Evolutionary conservation across 53 echinoderm and acorn worm genomes (phyloP), one percentile per base, ranked within the genome.

Genomic region (Mesocentrotus franciscanus): DNA sequence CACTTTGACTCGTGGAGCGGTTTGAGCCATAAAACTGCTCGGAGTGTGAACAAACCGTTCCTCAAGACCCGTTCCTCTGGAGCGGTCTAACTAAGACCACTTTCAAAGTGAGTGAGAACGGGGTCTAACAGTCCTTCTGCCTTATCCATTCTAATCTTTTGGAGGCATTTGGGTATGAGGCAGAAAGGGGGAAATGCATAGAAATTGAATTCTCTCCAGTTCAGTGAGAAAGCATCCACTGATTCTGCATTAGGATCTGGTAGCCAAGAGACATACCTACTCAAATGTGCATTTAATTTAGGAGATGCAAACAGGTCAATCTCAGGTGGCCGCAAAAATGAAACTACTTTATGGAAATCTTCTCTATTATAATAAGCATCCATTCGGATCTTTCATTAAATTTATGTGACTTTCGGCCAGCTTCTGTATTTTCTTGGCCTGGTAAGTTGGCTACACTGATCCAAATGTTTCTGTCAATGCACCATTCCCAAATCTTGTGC

Each of bases 371-470:
- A n/a, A n/a, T 34, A 4, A 76, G 34, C 33, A 30, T 76, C 76
- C 76, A 76, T 76, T 76, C 76, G 11, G 76, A 18, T 76, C 76
- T 79, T 15, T 79, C 76, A 76, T 76, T 76, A 13, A 76, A 76
- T 27, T 27, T 29, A 8, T 27, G 11, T 8, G 76, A 76, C 9
- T 29, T 32, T 10, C 26, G 2, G 18, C 26, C 76, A 10, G 76
- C 76, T 34, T 30, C 7, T 9, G 76, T 30, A 32, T 76, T 76
- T 2, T 13, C 3, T 42, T 17, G 2, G 1, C 83, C 76, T 18
- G 76, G 76, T 6, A 76, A 4, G 33, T 76, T 4, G 76, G 76
- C 34, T 76, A 27, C 30, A 18, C 18, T 76, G 13, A 76, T n/a
- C n/a, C n/a, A n/a, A n/a, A n/a, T n/a, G n/a, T n/a, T 30, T 27